phyloP scores from a whole-genome alignment of 2,888 invertebrate genomes.

The Chouioia cunea region DNA sequence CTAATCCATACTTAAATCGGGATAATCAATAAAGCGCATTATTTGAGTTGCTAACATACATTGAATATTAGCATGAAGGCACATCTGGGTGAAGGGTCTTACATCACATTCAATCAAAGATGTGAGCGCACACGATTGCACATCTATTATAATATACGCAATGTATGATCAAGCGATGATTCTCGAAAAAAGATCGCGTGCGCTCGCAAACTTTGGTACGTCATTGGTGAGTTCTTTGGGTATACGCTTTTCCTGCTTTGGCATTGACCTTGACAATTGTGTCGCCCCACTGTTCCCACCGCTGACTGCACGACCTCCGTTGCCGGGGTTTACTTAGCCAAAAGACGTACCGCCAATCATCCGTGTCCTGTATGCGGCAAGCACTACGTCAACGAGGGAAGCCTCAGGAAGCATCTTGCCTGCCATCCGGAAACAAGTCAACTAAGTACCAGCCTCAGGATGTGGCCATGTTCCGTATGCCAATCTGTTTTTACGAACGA shows the following conservation, averaged over 20 bases:
- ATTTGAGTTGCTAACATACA: neutral
- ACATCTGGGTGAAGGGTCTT: slow-evolving; percentile 20
- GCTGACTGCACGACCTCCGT: slow-evolving; percentile 69
- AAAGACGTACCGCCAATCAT: slow-evolving; percentile 93
- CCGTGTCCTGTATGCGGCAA: slow-evolving; percentile 96
- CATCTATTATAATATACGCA: too few species aligned
- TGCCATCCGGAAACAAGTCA: slow-evolving; percentile 93
- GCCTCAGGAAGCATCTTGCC: slow-evolving; percentile 91
- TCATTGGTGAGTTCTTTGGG: slow-evolving; percentile 57
- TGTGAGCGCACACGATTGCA: slow-evolving; percentile 3
- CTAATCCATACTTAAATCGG: neutral
- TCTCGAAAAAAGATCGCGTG: too few species aligned
- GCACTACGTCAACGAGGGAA: slow-evolving; percentile 95
- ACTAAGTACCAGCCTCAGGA: slow-evolving; percentile 86
- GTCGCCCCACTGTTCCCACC: slow-evolving; percentile 67
- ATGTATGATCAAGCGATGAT: too few species aligned
- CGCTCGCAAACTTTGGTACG: neutral
- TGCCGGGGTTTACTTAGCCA: slow-evolving; percentile 82
- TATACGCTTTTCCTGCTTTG: slow-evolving; percentile 66
- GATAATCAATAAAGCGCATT: slow-evolving; percentile 14
- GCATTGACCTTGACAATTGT: slow-evolving; percentile 67
- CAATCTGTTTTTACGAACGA: slow-evolving; percentile 96
- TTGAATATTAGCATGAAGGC: neutral
- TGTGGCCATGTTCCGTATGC: slow-evolving; percentile 97
- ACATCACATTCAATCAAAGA: neutral